Evolutionary conservation across 2,797 vertebrate species (phyloP), one percentile per base, ranked within the genome.

Genomic region (Neomorphus geoffroyi): DNA sequence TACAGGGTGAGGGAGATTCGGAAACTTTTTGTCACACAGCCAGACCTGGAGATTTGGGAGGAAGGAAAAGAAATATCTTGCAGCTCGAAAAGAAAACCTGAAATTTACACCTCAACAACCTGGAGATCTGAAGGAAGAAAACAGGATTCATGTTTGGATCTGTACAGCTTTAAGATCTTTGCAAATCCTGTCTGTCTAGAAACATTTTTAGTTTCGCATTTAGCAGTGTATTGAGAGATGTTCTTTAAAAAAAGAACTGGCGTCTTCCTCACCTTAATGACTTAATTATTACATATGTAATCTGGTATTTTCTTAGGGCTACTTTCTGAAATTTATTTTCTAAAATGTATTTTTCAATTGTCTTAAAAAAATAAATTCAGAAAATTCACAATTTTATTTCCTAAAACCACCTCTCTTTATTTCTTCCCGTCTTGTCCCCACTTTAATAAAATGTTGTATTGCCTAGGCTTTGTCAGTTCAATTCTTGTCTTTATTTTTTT

Each of bases 1-100:
- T 91, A 83, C 90, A 92, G 75, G 53, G 78, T 69, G 83, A 94
- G 54, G 93, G 72, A 92, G 19, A 13, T 81, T 21, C 22, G 80
- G 69, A 88, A 93, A 61, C 41, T 64, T 73, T 22, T 64, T 86
- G 65, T 85, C 83, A 69, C 33, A n/a, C 10, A 83, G 41, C 53
- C 73, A 83, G 80, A 35, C 23, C 71, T 74, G 74, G 22, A 92
- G 69, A 81, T 90, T 41, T 80, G 35, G 30, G 23, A 43, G 80
- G 18, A 24, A 5, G 35, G 17, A 64, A 51, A 69, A 91, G 51
- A 88, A 69, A 69, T 73, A 56, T 46, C 11, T 70, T 86, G 18
- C 57, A 84, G 13, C 22, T 88, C 11, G 1, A 15, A 46, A 91
- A 65, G 35, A 71, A 80, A 33, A 5, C 11, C 21, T 72, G 19